Conservation (phyloP, 2,888 invertebrate genomes). For the Euspilapteryx auroguttella region DNA sequence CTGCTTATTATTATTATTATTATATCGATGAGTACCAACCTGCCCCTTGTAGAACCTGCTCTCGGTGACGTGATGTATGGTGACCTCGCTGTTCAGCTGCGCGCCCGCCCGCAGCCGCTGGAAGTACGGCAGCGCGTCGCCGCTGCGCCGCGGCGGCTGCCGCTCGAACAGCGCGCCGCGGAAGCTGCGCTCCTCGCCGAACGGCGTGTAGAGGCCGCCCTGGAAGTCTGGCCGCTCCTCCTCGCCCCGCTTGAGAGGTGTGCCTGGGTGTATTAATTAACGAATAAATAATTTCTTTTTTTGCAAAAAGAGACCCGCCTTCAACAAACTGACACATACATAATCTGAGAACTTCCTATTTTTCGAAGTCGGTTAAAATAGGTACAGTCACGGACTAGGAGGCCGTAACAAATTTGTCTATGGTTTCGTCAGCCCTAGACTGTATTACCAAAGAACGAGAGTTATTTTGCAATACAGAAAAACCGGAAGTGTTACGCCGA, state of each 20-base stretch:
- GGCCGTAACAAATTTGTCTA: too few relatives aligned
- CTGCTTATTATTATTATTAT: too few relatives aligned
- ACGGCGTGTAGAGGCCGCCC: slow-evolving; percentile 33
- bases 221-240: slow-evolving; percentile 11
- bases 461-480: too few relatives aligned
- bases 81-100: slow-evolving; percentile 42
- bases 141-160: slow-evolving; percentile 12
- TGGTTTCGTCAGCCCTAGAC: too few relatives aligned
- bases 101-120: slow-evolving; percentile 41
- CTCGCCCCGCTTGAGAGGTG: background rate
- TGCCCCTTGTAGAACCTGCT: slow-evolving; percentile 51
- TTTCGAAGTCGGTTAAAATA: too few relatives aligned
- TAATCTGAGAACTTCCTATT: too few relatives aligned
- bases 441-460: too few relatives aligned
- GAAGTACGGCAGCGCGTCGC: slow-evolving; percentile 44
- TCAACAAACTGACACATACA: background rate
- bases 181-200: slow-evolving; percentile 41
- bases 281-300: too few relatives aligned
- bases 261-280: background rate
- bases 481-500: too few relatives aligned
- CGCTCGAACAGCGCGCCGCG: slow-evolving; percentile 38
- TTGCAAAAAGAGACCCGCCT: too few relatives aligned
- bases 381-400: too few relatives aligned
- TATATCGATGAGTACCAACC: too few relatives aligned
- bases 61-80: slow-evolving; percentile 46